phyloP scores from a whole-genome alignment of 2,888 invertebrate genomes.

The Pammene aurita region DNA sequence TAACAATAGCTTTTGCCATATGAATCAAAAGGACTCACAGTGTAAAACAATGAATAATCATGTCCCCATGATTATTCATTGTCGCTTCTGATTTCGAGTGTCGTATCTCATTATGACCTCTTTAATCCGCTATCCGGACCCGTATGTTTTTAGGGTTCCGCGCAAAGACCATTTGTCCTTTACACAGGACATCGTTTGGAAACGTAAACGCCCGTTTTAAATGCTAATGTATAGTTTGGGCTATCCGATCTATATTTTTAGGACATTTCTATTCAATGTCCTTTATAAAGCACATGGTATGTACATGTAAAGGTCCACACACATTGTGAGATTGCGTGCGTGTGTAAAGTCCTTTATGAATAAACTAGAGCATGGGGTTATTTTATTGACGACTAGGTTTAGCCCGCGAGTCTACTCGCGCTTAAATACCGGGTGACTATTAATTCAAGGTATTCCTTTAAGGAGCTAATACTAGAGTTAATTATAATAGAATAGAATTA shows the following conservation, averaged over 20 bases:
- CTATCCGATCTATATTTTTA: conserved; percentile 18
- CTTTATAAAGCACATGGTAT: conserved; percentile 7
- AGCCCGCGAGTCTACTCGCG: too few species aligned
- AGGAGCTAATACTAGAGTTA: too few species aligned
- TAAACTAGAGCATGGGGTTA: conserved; percentile 1
- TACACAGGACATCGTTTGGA: conserved; percentile 11
- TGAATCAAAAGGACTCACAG: too few species aligned
- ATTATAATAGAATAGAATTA: too few species aligned
- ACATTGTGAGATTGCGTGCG: background rate
- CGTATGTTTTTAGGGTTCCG: conserved; percentile 30
- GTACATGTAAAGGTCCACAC: background rate
- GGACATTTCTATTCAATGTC: conserved; percentile 27
- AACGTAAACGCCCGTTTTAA: conserved; percentile 24
- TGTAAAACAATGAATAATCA: too few species aligned
- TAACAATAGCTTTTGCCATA: too few species aligned
- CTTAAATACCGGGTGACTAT: too few species aligned
- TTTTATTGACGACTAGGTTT: background rate
- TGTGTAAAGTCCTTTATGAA: background rate
- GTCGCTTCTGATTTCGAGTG: too few species aligned
- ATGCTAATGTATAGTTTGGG: conserved; percentile 27
- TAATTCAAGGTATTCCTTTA: too few species aligned
- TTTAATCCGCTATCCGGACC: conserved; percentile 3
- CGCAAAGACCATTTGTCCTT: conserved; percentile 18
- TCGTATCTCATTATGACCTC: too few species aligned
- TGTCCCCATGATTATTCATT: too few species aligned